phyloP scores from a whole-genome alignment of 2,797 vertebrate species.

The Parauchenoglanis punctatus region DNA sequence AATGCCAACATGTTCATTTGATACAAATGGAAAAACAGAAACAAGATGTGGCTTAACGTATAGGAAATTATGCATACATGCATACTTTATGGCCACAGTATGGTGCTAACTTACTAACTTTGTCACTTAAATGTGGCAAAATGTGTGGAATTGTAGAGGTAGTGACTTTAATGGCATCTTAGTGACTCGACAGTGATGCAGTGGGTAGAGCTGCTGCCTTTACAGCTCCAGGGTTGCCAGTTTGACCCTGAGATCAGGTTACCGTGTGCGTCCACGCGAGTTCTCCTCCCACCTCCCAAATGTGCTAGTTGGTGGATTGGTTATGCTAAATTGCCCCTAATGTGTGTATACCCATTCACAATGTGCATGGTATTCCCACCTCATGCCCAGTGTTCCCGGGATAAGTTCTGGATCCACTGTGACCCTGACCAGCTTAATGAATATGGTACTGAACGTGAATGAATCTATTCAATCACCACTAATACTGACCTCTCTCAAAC shows the following conservation, averaged over 20 bases:
- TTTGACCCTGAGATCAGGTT: neutral
- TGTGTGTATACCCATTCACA: neutral
- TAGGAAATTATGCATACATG: neutral
- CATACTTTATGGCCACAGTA: neutral
- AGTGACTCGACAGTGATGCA: neutral
- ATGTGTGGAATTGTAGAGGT: neutral
- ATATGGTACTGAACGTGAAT: neutral
- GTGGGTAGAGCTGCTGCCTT: neutral
- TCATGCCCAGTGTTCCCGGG: neutral
- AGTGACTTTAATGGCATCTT: neutral
- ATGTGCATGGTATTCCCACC: neutral
- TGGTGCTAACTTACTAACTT: neutral
- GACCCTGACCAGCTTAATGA: neutral
- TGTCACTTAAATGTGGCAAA: neutral
- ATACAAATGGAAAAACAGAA: neutral
- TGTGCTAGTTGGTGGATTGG: neutral
- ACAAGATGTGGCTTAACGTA: neutral
- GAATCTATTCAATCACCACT: neutral
- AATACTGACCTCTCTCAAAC: neutral
- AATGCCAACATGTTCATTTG: neutral
- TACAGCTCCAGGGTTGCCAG: neutral
- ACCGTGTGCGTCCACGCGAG: neutral
- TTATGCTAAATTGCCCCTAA: neutral
- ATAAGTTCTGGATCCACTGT: neutral
- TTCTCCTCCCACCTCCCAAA: neutral